Evolutionary conservation across 2,113 vertebrate genomes (phyloP), one percentile per base, ranked within the genome.

Genomic region (Pseudorectes ferrugineus): DNA sequence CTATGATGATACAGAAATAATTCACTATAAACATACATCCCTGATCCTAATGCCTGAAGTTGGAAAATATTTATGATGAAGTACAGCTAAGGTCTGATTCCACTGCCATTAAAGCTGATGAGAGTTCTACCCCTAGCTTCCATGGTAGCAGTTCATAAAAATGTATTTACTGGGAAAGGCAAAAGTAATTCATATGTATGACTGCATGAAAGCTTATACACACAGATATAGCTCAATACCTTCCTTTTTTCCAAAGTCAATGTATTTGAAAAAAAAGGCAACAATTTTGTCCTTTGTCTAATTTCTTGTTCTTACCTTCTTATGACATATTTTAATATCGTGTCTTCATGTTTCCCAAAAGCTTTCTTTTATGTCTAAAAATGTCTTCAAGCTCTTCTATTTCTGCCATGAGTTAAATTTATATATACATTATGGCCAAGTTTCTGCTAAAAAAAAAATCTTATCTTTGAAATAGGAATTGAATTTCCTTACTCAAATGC

Each of bases 121-220:
- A 40, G 52, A 82, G 71, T 85, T 91, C 84, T 70, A 88, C 42
- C 46, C 33, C 51, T 65, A 68, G 70, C 71, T 92, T 94, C 54
- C 29, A 68, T 21, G 25, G 63, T 6, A 88, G 78, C 46, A 62
- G 59, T 85, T 83, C 67, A 80, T 86, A 83, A 94, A 93, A 94
- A 80, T 71, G 35, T 73, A 62, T 83, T 95, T 88, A 80, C 45
- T 54, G 26, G 40, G 58, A 46, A 90, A 90, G 19, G 79, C 36
- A 93, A 62, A 94, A 93, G 18, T 83, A 84, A 84, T 96, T 94
- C 19, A 59, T 86, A 92, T 74, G 35, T 77, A 81, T 81, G 68
- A 85, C 35, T 80, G 26, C 7, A 57, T 42, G 42, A 80, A 90
- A 49, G 28, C 42, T 76, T 92, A 83, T 70, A 83, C 38, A 85